Evolutionary conservation across 2,113 vertebrate genomes (phyloP), one percentile per base, ranked within the genome.

Genomic region (Vidua chalybeata): DNA sequence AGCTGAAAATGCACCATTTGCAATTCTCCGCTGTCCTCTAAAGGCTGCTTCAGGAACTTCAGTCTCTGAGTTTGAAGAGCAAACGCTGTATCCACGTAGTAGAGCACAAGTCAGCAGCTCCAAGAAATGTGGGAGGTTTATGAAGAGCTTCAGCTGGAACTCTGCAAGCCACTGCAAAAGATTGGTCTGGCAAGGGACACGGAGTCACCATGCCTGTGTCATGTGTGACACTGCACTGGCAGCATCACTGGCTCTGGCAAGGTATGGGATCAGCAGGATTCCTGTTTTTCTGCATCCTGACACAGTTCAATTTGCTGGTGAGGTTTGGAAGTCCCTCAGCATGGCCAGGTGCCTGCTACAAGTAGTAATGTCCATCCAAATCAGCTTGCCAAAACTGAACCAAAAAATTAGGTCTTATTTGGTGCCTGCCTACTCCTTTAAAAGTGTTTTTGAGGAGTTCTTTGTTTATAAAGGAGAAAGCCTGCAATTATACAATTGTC

Each of bases 1-100:
- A 55, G 55, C 48, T 33, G 55, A 77, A 90, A 83, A 91, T 5
- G 33, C 30, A 45, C 46, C 61, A 95, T 96, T 95, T 84, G 92
- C 74, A 84, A 89, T 97, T 97, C 96, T 95, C 62, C 81, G 1
- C 93, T 97, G 96, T 84, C 95, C 95, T 89, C 96, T 97, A 97
- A 95, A 95, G 96, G 96, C 87, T 87, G 93, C 72, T 84, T 39
- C 62, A 37, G 92, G 96, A 96, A 97, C 81, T 97, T 94, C 96
- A 97, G 66, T 20, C 61, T 59, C 13, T 4, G 77, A 78, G 52
- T 72, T 33, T 28, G 39, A 63, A 43, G 43, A 67, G 51, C 41
- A 37, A 48, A 86, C 16, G 52, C n/a, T 45, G 4, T 13, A 15
- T 17, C 35, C 39, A 4, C 2, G 5, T 2, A 23, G 20, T 11